Percentiles rank a stretch among this genome's conserved stretches.
These are phyloP conservation scores for Actenoides lindsayi DNA, from an alignment of 2,113 vertebrate genomes.

Conservation along the genomic window DNA sequence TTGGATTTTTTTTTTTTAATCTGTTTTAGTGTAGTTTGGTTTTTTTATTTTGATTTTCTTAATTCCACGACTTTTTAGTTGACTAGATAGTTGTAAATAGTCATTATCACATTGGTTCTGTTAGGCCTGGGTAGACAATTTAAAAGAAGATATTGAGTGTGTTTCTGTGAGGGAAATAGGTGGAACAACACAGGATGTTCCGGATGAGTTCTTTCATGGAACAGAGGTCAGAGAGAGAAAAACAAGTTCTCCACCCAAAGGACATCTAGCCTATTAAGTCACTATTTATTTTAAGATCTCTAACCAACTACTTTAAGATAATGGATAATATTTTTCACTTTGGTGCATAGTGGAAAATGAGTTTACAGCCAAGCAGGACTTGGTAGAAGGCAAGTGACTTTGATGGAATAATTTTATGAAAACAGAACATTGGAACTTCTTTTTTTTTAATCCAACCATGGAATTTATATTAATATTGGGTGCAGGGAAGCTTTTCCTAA, in stretches of 20 bases:
- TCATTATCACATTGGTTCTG: neutral
- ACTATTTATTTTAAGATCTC: neutral
- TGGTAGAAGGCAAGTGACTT: neutral
- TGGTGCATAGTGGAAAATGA: neutral
- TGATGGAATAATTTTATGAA: neutral
- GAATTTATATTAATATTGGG: neutral
- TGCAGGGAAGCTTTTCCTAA: neutral
- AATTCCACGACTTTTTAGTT: neutral
- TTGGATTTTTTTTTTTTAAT: neutral
- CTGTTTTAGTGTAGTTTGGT: accelerated
- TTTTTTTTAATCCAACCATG: neutral
- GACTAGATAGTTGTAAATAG: neutral
- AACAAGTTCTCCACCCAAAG: neutral
- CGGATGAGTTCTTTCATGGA: neutral
- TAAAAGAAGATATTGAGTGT: neutral
- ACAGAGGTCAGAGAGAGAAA: neutral
- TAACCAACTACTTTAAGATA: neutral
- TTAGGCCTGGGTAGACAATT: neutral
- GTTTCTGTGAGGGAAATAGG: neutral
- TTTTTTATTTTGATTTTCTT: neutral
- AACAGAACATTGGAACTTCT: neutral
- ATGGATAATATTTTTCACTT: neutral
- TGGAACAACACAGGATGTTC: neutral
- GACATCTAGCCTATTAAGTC: neutral
- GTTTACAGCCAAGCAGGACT: neutral